A percentile compares a stretch with the other conserved stretches of the same genome.
Conservation (phyloP, 2,797 vertebrate genomes). For the Hyperoplus lanceolatus region DNA sequence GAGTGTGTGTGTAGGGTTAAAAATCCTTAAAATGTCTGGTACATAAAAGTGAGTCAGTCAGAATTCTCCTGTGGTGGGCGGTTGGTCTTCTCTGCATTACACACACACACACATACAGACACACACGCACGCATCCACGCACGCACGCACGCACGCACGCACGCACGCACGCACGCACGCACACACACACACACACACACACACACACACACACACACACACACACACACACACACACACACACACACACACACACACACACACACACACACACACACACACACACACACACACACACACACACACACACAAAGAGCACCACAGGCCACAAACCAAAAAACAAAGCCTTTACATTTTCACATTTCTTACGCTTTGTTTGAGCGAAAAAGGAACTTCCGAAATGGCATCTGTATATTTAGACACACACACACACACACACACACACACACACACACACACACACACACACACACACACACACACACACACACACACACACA, state of each 20-base stretch:
- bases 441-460: too few relatives aligned
- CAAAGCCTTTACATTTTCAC: conserved; percentile 47
- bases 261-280: conserved; percentile 48
- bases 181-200: conserved; percentile 62
- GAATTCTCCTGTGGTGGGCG: conserved; percentile 1
- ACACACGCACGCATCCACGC: conserved; percentile 61
- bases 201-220: conserved; percentile 41
- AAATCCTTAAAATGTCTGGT: too few relatives aligned
- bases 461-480: too few relatives aligned
- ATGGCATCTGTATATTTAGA: conserved; percentile 49
- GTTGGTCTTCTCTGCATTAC: conserved; percentile 48
- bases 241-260: conserved; percentile 54
- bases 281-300: conserved; percentile 53
- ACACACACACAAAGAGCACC: conserved; percentile 35
- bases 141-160: conserved; percentile 47
- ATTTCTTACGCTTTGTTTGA: conserved; percentile 58
- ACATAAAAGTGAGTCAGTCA: too few relatives aligned
- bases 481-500: too few relatives aligned
- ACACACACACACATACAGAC: conserved; percentile 52
- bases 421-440: too few relatives aligned
- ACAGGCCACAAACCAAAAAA: conserved; percentile 51
- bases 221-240: conserved; percentile 61
- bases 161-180: conserved; percentile 44
- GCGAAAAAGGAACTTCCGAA: conserved; percentile 31
- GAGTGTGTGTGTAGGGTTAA: too few relatives aligned